Conservation (phyloP, 2,888 invertebrate species). For the Enoplolaimus lenunculus region DNA sequence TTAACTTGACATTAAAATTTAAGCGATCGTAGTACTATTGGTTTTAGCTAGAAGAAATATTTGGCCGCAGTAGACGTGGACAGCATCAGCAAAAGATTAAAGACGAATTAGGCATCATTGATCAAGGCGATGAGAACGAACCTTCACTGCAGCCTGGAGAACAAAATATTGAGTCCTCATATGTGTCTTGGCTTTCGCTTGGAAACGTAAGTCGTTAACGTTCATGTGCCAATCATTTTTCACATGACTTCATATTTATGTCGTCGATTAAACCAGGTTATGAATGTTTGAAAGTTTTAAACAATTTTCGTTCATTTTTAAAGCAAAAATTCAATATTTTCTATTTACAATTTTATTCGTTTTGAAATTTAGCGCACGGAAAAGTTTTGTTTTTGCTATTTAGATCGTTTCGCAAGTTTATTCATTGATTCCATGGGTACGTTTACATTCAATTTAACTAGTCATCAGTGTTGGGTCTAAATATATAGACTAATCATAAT, state of each 20-base stretch:
- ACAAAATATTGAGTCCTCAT: neutral
- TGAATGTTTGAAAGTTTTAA: neutral
- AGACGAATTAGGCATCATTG: neutral
- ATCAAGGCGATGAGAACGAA: neutral
- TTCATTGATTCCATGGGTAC: neutral
- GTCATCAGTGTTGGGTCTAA: too few relatives aligned
- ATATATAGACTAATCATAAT: too few relatives aligned
- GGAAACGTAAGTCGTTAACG: too few relatives aligned
- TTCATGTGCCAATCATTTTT: too few relatives aligned
- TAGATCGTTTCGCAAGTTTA: neutral
- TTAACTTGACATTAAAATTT: too few relatives aligned
- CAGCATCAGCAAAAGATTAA: neutral
- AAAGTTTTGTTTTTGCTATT: too few relatives aligned
- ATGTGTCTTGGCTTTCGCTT: neutral
- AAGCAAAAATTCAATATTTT: too few relatives aligned
- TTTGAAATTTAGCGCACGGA: too few relatives aligned
- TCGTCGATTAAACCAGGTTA: too few relatives aligned
- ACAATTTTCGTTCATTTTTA: too few relatives aligned
- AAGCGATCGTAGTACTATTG: neutral
- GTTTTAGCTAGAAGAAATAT: constrained; percentile 7
- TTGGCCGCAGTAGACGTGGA: neutral
- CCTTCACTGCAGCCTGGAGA: neutral
- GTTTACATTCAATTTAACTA: too few relatives aligned
- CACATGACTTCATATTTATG: too few relatives aligned
- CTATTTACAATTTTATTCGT: neutral